phyloP scores from a whole-genome alignment of 2,797 vertebrate genomes.

The Lepus townsendii region DNA sequence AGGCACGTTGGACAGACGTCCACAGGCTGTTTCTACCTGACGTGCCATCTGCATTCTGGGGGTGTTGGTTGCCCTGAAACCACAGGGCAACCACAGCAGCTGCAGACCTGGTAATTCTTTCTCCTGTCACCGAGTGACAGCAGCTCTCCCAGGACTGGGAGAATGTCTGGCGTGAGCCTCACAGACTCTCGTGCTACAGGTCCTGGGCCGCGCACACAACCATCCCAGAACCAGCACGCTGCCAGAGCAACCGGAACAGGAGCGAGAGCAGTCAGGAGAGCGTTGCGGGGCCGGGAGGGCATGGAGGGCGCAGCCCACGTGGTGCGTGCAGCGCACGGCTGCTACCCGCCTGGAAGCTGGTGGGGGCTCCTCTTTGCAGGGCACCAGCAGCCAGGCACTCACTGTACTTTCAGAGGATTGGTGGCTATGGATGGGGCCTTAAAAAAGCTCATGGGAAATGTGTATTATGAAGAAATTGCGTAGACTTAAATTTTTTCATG shows the following conservation, averaged over 20 bases:
- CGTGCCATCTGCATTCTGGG: background rate
- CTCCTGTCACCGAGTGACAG: background rate
- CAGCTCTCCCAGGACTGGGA: background rate
- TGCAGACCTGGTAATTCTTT: background rate
- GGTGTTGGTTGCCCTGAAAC: background rate
- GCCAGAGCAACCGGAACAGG: background rate
- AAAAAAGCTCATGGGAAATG: too few species aligned
- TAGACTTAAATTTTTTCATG: too few species aligned
- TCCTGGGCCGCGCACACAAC: accelerated
- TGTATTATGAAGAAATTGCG: too few species aligned
- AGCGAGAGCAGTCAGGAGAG: background rate
- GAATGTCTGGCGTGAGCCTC: accelerated
- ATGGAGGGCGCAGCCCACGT: too few species aligned
- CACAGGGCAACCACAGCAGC: background rate
- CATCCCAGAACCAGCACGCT: background rate
- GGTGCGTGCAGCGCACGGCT: too few species aligned
- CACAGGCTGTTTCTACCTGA: accelerated
- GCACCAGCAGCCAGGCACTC: accelerated
- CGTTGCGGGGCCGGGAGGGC: too few species aligned
- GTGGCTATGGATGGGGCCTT: too few species aligned
- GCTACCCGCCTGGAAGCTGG: background rate
- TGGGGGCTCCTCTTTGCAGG: background rate
- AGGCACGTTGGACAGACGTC: accelerated
- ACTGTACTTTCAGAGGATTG: background rate
- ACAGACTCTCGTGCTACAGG: too few species aligned